Conservation (phyloP, 2,113 vertebrate species). For the Oryzias javanicus region DNA sequence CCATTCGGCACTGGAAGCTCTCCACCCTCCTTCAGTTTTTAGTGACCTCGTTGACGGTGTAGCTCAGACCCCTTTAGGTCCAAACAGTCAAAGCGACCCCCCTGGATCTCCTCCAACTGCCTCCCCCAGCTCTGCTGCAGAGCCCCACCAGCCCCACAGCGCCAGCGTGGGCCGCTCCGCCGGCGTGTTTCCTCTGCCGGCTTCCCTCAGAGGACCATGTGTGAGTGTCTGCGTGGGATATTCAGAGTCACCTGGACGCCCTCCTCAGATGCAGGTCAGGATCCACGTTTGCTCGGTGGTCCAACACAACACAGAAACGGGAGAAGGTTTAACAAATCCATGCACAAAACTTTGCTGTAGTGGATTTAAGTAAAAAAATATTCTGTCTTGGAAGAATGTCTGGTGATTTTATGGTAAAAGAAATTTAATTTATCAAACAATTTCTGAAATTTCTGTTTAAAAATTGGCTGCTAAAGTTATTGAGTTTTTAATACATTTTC, state of each 20-base stretch:
- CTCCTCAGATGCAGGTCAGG: slow-evolving; percentile 76
- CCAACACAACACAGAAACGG: not conserved
- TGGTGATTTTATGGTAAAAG: no score
- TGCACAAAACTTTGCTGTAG: no score
- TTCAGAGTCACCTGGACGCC: slow-evolving; percentile 80
- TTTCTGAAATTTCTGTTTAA: no score
- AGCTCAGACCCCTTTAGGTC: slow-evolving; percentile 31
- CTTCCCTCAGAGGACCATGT: slow-evolving; percentile 71
- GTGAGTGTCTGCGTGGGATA: slow-evolving; percentile 80
- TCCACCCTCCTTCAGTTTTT: slow-evolving; percentile 35
- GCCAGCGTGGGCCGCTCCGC: slow-evolving; percentile 34
- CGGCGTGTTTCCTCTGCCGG: slow-evolving; percentile 26
- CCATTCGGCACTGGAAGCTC: slow-evolving; percentile 19
- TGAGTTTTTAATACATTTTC: no score
- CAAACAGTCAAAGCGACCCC: slow-evolving; percentile 29
- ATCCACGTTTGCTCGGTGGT: not conserved
- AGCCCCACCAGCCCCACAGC: slow-evolving; percentile 25
- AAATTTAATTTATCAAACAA: no score
- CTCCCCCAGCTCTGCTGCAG: slow-evolving; percentile 31
- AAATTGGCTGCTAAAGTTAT: no score
- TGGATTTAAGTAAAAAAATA: no score
- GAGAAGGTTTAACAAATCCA: no score
- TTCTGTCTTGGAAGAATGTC: no score
- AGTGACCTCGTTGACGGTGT: slow-evolving; percentile 21
- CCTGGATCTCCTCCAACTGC: slow-evolving; percentile 23